Evolutionary conservation across 2,797 vertebrate genomes (phyloP).

Genomic region (Sylvia borin): DNA sequence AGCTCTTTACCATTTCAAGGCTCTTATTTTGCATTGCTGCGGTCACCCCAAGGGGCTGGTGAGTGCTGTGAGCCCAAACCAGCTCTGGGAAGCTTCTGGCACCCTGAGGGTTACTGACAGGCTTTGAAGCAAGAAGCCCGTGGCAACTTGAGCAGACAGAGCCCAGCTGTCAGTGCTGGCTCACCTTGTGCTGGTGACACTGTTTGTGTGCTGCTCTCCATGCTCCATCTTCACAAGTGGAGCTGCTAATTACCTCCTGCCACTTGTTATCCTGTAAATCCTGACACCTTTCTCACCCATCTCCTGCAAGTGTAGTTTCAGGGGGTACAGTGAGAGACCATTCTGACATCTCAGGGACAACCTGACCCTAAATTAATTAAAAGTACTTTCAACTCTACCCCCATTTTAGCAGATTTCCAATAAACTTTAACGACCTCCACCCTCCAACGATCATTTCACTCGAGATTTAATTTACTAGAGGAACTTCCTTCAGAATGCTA

Average conservation of each 20-base stretch:
- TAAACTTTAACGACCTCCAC: not conserved
- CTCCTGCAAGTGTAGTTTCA: not conserved
- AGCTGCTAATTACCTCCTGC: not conserved
- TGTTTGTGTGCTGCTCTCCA: not conserved
- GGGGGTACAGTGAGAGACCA: not conserved
- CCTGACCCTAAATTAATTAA: not conserved
- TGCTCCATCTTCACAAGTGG: not conserved
- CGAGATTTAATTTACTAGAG: not conserved
- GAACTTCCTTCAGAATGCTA: not conserved
- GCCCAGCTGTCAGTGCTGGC: not conserved
- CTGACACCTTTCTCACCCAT: not conserved
- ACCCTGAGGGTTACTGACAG: not conserved
- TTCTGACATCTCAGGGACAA: not conserved
- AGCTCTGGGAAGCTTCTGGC: not conserved
- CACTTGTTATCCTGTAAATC: not conserved
- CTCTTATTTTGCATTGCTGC: not conserved
- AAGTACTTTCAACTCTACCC: not conserved
- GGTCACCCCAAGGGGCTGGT: not conserved
- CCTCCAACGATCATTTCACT: not conserved
- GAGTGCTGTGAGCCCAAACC: not conserved
- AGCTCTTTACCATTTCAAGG: not conserved
- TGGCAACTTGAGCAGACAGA: not conserved
- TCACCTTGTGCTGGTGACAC: not conserved
- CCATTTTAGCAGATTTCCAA: not conserved
- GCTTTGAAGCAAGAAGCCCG: not conserved